Evolutionary conservation across 2,888 invertebrate species (phyloP).

Genomic region (Taphrorychus bicolor): DNA sequence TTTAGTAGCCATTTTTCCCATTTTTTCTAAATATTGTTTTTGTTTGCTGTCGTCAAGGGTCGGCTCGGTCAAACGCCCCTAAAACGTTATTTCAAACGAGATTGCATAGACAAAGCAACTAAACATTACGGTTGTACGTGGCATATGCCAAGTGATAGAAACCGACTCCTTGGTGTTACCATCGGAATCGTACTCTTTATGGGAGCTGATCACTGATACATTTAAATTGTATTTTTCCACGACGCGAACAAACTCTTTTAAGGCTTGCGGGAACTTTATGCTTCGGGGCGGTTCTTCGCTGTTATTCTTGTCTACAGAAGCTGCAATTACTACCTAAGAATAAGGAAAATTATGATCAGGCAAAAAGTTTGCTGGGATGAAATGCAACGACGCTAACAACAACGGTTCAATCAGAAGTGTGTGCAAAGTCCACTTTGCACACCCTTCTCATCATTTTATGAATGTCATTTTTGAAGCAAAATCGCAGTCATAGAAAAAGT

Average conservation of each 20-base stretch:
- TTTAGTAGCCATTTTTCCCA: neutral
- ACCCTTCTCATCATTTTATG: too few species aligned
- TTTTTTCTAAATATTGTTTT: slow-evolving; percentile 19
- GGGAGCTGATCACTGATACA: slow-evolving; percentile 23
- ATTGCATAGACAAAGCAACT: too few species aligned
- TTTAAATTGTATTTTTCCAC: slow-evolving; percentile 27
- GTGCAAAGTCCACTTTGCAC: too few species aligned
- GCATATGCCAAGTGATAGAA: slow-evolving; percentile 21
- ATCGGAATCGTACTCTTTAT: slow-evolving; percentile 5
- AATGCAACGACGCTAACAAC: too few species aligned
- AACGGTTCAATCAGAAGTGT: too few species aligned
- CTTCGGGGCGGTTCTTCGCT: slow-evolving; percentile 7
- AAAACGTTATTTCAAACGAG: too few species aligned
- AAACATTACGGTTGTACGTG: slow-evolving; percentile 9
- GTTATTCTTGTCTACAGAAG: neutral
- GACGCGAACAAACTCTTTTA: slow-evolving; percentile 24
- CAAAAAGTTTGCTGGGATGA: too few species aligned
- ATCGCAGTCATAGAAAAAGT: too few species aligned
- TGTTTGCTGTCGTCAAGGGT: slow-evolving; percentile 21
- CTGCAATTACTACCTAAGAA: neutral
- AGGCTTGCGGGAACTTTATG: neutral
- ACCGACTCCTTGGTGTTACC: slow-evolving; percentile 17
- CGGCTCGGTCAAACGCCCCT: slow-evolving; percentile 7
- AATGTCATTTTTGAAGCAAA: too few species aligned
- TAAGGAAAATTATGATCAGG: too few species aligned